These are phyloP conservation scores for Chromis chromis DNA, from an alignment of 2,797 vertebrate species.

Conservation along the genomic window DNA sequence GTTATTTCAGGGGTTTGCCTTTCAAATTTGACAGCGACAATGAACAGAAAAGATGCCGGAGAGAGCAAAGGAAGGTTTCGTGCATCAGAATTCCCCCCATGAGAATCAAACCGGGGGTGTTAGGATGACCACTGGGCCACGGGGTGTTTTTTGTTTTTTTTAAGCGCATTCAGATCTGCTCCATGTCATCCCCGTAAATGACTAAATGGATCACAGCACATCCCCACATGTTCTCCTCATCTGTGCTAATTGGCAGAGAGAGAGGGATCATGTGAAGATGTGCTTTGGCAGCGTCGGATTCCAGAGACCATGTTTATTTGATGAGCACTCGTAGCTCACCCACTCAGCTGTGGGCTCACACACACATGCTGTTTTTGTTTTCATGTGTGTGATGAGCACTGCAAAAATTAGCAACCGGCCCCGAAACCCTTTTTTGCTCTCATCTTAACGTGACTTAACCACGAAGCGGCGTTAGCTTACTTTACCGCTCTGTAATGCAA, in stretches of 20 bases:
- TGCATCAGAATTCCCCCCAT: slow-evolving; percentile 14
- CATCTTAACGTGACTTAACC: slow-evolving; percentile 16
- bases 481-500: neutral
- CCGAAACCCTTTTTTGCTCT: slow-evolving; percentile 25
- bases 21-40: neutral
- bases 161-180: slow-evolving; percentile 51
- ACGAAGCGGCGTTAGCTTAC: slow-evolving; percentile 15
- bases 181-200: slow-evolving; percentile 61
- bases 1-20: neutral
- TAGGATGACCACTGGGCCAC: slow-evolving; percentile 27
- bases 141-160: slow-evolving; percentile 4
- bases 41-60: slow-evolving; percentile 1
- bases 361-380: slow-evolving; percentile 69
- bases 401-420: slow-evolving; percentile 61
- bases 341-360: slow-evolving; percentile 76
- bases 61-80: slow-evolving; percentile 6
- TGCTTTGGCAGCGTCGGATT: slow-evolving; percentile 70
- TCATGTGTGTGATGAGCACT: slow-evolving; percentile 62
- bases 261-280: slow-evolving; percentile 74
- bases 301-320: slow-evolving; percentile 75
- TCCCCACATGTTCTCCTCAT: slow-evolving; percentile 75
- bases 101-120: slow-evolving; percentile 8
- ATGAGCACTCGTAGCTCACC: slow-evolving; percentile 75
- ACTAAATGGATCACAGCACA: slow-evolving; percentile 64
- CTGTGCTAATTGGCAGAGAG: slow-evolving; percentile 70